Evolutionary conservation across 37 sponge, comb jelly and placozoan species (phyloP), one percentile per base, ranked within the genome.

Genomic region (Haliclona indistincta): DNA sequence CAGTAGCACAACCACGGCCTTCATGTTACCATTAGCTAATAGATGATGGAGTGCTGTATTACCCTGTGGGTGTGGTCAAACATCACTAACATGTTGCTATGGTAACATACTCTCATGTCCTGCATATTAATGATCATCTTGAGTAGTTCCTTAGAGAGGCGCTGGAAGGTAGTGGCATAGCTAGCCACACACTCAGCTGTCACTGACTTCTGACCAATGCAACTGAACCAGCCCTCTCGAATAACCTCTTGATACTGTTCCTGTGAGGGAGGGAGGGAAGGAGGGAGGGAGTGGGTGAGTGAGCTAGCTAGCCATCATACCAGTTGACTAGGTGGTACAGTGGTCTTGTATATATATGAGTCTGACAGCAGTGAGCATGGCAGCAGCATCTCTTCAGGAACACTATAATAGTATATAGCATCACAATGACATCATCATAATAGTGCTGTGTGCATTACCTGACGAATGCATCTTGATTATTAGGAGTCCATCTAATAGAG

Each of bases 31-130:
- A 68, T 79, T 75, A 30, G 86, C 68, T 26, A 74, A 68, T 15
- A 68, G 38, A 53, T 86, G 64, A 63, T 86, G 86, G 3, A 86
- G 69, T 63, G 86, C 86, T 28, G 86, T 80, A 49, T 86, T 86
- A 35, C 86, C 86, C 86, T 86, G 45, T 10, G 40, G 5, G 23
- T 22, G 23, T 23, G 1, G 71, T 47, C 43, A 61, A 7, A 37
- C 63, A 64, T 65, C 15, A n/a, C 32, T 51, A 38, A 28, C 25
- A 51, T 30, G 5, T 15, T 30, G 4, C 6, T 13, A 37, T 6
- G 28, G 17, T 38, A 20, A 23, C 28, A 32, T 75, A 86, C 86
- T 75, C 79, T 74, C 4, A 67, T 62, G 67, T 86, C 86, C 23
- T 73, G 75, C 29, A 79, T 44, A 40, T 86, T 86, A 42, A 86